Base-by-base conservation (phyloP, 2,888 invertebrate species). In the Heliconius hortense region DNA sequence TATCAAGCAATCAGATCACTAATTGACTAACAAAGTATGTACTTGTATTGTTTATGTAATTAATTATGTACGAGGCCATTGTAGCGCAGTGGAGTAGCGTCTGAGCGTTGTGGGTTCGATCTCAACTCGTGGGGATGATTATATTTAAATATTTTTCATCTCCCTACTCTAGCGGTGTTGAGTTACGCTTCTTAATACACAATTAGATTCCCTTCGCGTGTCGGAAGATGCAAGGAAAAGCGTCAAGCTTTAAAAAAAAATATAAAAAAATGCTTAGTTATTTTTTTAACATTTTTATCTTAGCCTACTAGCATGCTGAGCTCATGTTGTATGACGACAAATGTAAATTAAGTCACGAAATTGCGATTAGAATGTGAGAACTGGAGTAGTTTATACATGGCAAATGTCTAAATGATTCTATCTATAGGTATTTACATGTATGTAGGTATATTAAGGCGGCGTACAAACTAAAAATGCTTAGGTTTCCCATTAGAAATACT, bases 281-380 rank as follows among this genome's bases (percentile, higher is more conserved):
- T 43, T 43, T 39, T 24, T n/a, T 53, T 31, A 28, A 13, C 28
- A n/a, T 31, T 56, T 56, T 18, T 15, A 56, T 15, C n/a, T 69
- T 56, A 35, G 31, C 35, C 69, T 69, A 69, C 56, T 56, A 24
- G 24, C 31, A 56, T n/a, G 31, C 4, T 56, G 15, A 56, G 21
- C 15, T 56, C 53, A n/a, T n/a, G 11, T n/a, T 18, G n/a, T 18
- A 56, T 78, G 78, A 75, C 56, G 71, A 73, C 71, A 78, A 39
- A 56, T 71, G 63, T 26, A 67, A 56, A 77, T 63, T 15, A 24
- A 67, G 67, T 73, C 72, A 70, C 63, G 68, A 69, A 48, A 24
- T 48, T 63, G 63, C 66, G 73, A 71, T 78, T 73, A 77, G 75
- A 75, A 75, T 78, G 78, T 78, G 78, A 48, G 78, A 78, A 78